Percentiles rank a stretch among this genome's conserved stretches.
Evolutionary conservation across 1,140 invertebrate species (phyloP).

Genomic region (Zophobas atratus): DNA sequence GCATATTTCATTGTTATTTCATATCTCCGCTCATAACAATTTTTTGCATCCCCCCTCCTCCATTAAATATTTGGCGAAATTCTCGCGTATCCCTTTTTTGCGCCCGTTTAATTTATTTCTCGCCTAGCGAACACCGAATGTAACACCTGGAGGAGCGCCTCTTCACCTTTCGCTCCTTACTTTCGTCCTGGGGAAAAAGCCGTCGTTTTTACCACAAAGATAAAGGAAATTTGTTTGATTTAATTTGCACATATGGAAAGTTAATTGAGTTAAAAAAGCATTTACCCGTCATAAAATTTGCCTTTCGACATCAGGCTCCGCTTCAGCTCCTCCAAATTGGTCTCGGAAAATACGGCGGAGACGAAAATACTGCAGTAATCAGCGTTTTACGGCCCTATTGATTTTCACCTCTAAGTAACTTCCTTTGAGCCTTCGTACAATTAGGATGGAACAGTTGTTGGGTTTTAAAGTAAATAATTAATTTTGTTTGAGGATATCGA

Average conservation of each 20-base stretch:
- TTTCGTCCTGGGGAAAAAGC: background rate
- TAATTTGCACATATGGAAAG: slow-evolving; percentile 38
- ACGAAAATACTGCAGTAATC: slow-evolving; percentile 39
- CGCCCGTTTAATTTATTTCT: no score
- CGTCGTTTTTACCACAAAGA: background rate
- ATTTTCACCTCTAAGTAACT: slow-evolving; percentile 31
- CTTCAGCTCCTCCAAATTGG: slow-evolving; percentile 2
- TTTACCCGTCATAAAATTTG: slow-evolving; percentile 35
- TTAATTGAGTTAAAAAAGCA: slow-evolving; percentile 35
- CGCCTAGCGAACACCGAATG: no score
- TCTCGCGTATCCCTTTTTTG: no score
- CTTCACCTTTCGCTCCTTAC: background rate
- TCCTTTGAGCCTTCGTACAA: slow-evolving; percentile 17
- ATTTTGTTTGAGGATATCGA: background rate
- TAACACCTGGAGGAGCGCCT: background rate
- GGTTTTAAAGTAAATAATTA: slow-evolving; percentile 36
- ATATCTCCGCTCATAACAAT: no score
- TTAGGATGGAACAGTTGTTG: slow-evolving; percentile 20
- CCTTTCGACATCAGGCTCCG: slow-evolving; percentile 14
- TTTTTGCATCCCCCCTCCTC: no score
- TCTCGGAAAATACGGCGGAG: slow-evolving; percentile 19
- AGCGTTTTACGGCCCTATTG: slow-evolving; percentile 31
- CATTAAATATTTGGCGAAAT: no score
- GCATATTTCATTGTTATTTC: no score
- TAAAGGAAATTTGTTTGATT: slow-evolving; percentile 20